Base-by-base conservation (phyloP, 2,888 invertebrate species). In the Lucinisca nassula region DNA sequence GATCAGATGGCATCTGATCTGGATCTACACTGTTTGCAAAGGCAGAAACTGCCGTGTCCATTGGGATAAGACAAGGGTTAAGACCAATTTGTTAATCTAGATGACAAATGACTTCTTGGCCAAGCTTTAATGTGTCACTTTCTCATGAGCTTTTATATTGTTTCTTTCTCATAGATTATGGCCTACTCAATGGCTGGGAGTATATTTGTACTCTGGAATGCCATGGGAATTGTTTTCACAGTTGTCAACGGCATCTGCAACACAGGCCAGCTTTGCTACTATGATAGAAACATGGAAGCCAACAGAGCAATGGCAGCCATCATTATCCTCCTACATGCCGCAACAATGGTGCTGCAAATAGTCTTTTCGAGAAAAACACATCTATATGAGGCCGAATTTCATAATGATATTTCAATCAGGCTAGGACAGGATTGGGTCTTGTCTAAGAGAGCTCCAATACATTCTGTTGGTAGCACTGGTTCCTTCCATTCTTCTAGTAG, bases 141-240 rank as follows among this genome's bases (percentile, higher is more conserved):
- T 30, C 24, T 6, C 27, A 17, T 30, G 14, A 27, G 67, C n/a
- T 67, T 12, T 75, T 51, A 32, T 8, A 32, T n/a, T 14, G 38
- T 17, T 10, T 38, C 4, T 73, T 77, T 77, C 24, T 12, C 35
- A 10, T 85, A 90, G 90, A 85, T 90, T 21, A 85, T 40, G n/a
- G 83, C 30, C 27, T 90, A 87, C 73, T 81, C 85, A 0, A 49
- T 90, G 17, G 45, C 61, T 1, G 77, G 70, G 49, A 85, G 84
- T 12, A 70, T 90, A 1, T 79, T 90, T 70, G 87, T 88, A 30
- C 75, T 90, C 40, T 86, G 87, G 67, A 85, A 88, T 75, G 88
- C 87, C 12, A 90, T 88, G 88, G 90, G 87, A 0, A 76, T 87
- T 27, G 90, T 90, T 21, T 87, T 90, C 73, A 74, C 79, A 3